A percentile compares a stretch with the other conserved stretches of the same genome.
Conservation (phyloP, 1,140 invertebrate genomes). For the Pogonomyrmex californicus region DNA sequence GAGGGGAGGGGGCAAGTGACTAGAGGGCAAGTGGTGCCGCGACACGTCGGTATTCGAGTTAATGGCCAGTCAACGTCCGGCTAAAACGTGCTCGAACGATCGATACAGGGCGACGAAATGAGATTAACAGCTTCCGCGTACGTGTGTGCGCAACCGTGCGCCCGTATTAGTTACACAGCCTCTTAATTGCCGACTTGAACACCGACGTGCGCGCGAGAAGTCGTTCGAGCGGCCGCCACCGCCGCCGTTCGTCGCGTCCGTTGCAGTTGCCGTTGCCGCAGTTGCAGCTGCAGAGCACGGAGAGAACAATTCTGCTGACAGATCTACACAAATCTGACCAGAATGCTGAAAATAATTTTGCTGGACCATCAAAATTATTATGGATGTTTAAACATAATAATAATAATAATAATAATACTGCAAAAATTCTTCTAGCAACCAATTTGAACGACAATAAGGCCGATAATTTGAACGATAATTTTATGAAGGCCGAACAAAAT, state of each 20-base stretch:
- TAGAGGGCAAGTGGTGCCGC: constrained; percentile 32
- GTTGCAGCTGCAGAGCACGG: neutral
- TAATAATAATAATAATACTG: too few species aligned
- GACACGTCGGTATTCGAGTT: constrained; percentile 58
- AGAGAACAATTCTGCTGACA: too few species aligned
- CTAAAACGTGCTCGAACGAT: constrained; percentile 54
- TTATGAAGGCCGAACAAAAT: too few species aligned
- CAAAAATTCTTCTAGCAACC: too few species aligned
- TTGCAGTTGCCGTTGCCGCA: neutral
- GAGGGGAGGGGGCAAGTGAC: neutral
- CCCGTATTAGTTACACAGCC: constrained; percentile 69
- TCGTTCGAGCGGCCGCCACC: constrained; percentile 15
- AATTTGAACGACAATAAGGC: too few species aligned
- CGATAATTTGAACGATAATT: too few species aligned
- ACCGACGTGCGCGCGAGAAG: constrained; percentile 53
- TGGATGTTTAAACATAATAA: too few species aligned
- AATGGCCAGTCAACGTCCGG: constrained; percentile 70
- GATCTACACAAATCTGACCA: too few species aligned
- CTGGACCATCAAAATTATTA: too few species aligned
- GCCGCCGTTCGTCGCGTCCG: neutral
- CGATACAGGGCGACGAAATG: constrained; percentile 70
- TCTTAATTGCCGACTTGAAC: constrained; percentile 74
- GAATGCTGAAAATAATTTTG: too few species aligned
- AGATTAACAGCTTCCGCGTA: constrained; percentile 72
- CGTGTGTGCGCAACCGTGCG: constrained; percentile 22